phyloP scores from a whole-genome alignment of 2,888 invertebrate genomes.

The Anaspis maculata region DNA sequence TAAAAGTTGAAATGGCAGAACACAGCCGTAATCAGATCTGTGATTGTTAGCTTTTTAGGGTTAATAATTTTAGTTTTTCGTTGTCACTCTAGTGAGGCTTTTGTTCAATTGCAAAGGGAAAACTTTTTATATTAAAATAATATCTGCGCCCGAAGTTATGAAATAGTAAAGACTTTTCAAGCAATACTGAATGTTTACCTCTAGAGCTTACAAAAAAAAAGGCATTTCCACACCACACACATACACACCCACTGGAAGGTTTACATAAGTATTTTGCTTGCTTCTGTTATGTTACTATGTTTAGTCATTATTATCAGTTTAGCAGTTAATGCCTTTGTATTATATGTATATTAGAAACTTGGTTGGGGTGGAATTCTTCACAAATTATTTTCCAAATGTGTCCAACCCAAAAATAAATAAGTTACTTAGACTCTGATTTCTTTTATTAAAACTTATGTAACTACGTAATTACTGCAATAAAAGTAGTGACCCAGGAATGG shows the following conservation, averaged over 20 bases:
- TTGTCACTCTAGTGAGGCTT: conserved; percentile 8
- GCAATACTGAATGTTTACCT: conserved; percentile 14
- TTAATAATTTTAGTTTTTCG: conserved; percentile 18
- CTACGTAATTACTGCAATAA: conserved; percentile 12
- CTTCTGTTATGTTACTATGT: conserved; percentile 11
- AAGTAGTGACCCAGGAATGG: too few relatives aligned
- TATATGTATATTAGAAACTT: conserved; percentile 11
- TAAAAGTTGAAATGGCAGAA: conserved; percentile 20
- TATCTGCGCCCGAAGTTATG: too few relatives aligned
- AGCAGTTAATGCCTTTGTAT: conserved; percentile 6
- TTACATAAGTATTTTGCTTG: conserved; percentile 7
- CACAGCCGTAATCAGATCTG: conserved; percentile 24
- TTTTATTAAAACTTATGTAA: conserved; percentile 10
- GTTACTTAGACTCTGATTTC: conserved; percentile 7
- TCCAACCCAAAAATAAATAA: conserved; percentile 7
- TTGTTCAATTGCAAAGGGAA: conserved; percentile 6
- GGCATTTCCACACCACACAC: conserved; percentile 8
- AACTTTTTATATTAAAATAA: conserved; percentile 3
- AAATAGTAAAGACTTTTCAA: conserved; percentile 14
- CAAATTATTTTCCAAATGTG: conserved; percentile 6
- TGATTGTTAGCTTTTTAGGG: conserved; percentile 27
- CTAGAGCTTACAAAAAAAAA: conserved; percentile 10
- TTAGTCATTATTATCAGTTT: conserved; percentile 12
- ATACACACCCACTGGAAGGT: too few relatives aligned
- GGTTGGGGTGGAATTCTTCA: conserved; percentile 11